Base-by-base conservation (phyloP, 1,140 invertebrate genomes). In the Philopotamus ludificatus region DNA sequence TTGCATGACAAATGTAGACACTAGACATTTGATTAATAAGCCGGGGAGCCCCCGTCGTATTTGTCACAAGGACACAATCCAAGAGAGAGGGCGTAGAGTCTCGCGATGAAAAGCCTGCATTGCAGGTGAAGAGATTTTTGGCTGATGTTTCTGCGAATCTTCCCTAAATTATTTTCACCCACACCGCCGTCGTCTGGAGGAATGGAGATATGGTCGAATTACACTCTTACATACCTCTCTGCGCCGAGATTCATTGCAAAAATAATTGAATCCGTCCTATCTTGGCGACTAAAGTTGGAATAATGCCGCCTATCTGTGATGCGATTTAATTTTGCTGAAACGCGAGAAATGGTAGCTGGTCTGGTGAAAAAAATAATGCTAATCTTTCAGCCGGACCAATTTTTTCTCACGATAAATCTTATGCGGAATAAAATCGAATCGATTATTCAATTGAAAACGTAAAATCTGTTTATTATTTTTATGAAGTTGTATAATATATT, bases 81-180 rank as follows among this genome's bases (percentile, higher is more conserved):
- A 62, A 62, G 60, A n/a, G n/a, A n/a, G n/a, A n/a, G n/a, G n/a
- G n/a, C n/a, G n/a, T n/a, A n/a, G n/a, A 45, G 23, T 26, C 9
- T 9, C 16, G 18, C 34, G 22, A 55, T 62, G 42, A 16, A 63
- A 67, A 62, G 39, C 42, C 59, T 58, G 66, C 66, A 68, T 51
- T 68, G 66, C 66, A 68, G 66, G 66, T 65, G 44, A 18, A 54
- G 57, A 65, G n/a, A 61, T 63, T 64, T 23, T 68, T 64, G 66
- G 62, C 57, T 39, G 21, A 63, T 59, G 55, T 59, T 64, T 26
- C 58, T 41, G 44, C 16, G 45, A 58, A 39, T 22, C 44, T 47
- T 59, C 59, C 62, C n/a, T 49, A 61, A 59, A 68, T 68, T 55
- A 68, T 65, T 59, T 64, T 53, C 59, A 49, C 62, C 54, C 62